Base-by-base conservation (phyloP, 2,888 invertebrate species). In the Ernsta delagoae region DNA sequence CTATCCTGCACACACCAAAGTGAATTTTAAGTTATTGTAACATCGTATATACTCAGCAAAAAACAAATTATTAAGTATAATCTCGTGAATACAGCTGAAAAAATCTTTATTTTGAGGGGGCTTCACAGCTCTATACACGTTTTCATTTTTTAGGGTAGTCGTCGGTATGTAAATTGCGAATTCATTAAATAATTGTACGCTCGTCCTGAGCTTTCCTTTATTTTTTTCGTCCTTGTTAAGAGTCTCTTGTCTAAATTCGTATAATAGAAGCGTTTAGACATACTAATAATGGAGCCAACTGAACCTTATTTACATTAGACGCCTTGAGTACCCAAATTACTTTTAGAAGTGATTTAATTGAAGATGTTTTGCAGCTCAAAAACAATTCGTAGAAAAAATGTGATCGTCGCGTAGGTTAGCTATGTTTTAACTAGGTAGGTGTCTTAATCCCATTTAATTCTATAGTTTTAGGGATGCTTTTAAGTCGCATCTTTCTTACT, bases 81-180 rank as follows among this genome's bases (percentile, higher is more conserved):
- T n/a, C n/a, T n/a, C n/a, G n/a, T n/a, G n/a, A n/a, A n/a, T n/a
- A n/a, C n/a, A n/a, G n/a, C n/a, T n/a, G n/a, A n/a, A n/a, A n/a
- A 39, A 4, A 7, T 6, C 5, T 4, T 39, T 39, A 39, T 39
- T 39, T 6, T 4, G 3, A 39, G 36, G 7, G 7, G 36, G 36
- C 4, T 39, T 39, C 4, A 39, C 36, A 39, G 36, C 36, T 39
- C 4, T 39, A 6, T 39, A 7, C 5, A 39, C 6, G 7, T 39
- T 39, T 4, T 39, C 6, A 39, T 86, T 83, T 59, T 85, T 86
- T 78, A 78, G 80, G 78, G 75, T 81, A 82, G 83, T 83, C 84
- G 85, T 87, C 85, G 87, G 88, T 87, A 90, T 90, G 89, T 88
- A 90, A 90, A 90, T 89, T 89, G 86, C 83, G 85, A 90, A 89